These are phyloP conservation scores for Hirtodrosophila confusa DNA, from an alignment of 2,888 invertebrate species.

Conservation along the genomic window DNA sequence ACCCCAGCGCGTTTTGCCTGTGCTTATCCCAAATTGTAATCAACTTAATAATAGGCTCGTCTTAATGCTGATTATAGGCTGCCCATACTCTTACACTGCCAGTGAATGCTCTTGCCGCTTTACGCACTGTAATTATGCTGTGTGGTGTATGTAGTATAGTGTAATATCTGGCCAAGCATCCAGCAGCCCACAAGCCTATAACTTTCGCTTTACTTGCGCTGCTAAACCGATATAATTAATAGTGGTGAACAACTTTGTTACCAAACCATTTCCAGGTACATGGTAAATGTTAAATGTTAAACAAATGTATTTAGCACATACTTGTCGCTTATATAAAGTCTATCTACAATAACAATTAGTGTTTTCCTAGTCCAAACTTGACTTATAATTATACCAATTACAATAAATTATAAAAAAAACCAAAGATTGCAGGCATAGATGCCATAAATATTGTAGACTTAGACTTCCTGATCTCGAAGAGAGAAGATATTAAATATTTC, in stretches of 20 bases:
- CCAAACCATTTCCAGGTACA: constrained; percentile 1
- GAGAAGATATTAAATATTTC: no score
- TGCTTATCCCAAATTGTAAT: constrained; percentile 74
- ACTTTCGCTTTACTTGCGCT: constrained; percentile 51
- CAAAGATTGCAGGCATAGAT: no score
- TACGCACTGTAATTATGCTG: constrained; percentile 69
- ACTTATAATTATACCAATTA: no score
- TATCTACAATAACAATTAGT: no score
- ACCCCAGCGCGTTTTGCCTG: constrained; percentile 33
- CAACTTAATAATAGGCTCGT: constrained; percentile 73
- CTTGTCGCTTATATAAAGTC: no score
- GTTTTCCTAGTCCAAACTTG: no score
- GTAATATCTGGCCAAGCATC: constrained; percentile 15
- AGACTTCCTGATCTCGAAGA: no score
- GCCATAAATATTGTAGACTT: no score
- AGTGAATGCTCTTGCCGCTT: constrained; percentile 56
- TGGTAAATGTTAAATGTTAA: neutral
- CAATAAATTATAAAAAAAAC: no score
- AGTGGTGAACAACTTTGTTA: constrained; percentile 1
- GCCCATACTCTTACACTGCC: constrained; percentile 17
- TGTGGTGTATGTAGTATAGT: constrained; percentile 14
- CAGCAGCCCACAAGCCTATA: constrained; percentile 10
- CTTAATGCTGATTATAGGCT: constrained; percentile 70
- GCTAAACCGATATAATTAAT: constrained; percentile 4
- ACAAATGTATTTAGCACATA: neutral